Base-by-base conservation (phyloP, 1,140 invertebrate genomes). In the Drosophila lacteicornis region DNA sequence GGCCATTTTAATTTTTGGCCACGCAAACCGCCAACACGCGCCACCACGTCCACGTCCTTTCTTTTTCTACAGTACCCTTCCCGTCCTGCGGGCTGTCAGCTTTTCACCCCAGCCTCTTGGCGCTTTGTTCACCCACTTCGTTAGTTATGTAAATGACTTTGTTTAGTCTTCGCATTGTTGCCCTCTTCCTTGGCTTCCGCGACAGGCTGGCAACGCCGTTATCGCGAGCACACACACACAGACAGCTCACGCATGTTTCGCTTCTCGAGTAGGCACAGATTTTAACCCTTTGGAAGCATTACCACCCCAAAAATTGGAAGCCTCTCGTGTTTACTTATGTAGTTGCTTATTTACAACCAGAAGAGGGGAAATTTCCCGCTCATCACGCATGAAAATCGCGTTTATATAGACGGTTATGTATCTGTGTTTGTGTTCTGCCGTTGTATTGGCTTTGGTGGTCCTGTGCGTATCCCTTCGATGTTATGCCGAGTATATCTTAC, bases 101-200 rank as follows among this genome's bases (percentile, higher is more conserved):
- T 59, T 69, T 56, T 36, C 30, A 40, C 67, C 45, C 36, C 45
- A 1, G 13, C 17, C 47, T 33, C 42, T 46, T 45, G 9, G 43
- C 4, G 55, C 67, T 75, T 75, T 90, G 84, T 75, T 81, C 85
- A 90, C 70, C 79, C 75, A 90, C 81, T 90, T 90, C 85, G 81
- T 90, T 90, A 90, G 79, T 80, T 82, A 90, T 80, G 85, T 90
- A 90, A 90, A 90, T 90, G 81, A 90, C 71, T 90, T 90, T 90
- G 79, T 91, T 90, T 84, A 69, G 80, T 69, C 68, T 80, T 66
- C 71, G 49, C 75, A 71, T 79, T 85, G 57, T 79, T 75, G 68
- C n/a, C 63, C 58, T 78, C 71, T 73, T 46, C 74, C 45, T 67
- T 68, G 65, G 59, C 66, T 63, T 51, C 69, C 69, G 42, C 19